These are phyloP conservation scores for Cebidichthys violaceus DNA, from an alignment of 2,113 vertebrate genomes.

Conservation along the genomic window DNA sequence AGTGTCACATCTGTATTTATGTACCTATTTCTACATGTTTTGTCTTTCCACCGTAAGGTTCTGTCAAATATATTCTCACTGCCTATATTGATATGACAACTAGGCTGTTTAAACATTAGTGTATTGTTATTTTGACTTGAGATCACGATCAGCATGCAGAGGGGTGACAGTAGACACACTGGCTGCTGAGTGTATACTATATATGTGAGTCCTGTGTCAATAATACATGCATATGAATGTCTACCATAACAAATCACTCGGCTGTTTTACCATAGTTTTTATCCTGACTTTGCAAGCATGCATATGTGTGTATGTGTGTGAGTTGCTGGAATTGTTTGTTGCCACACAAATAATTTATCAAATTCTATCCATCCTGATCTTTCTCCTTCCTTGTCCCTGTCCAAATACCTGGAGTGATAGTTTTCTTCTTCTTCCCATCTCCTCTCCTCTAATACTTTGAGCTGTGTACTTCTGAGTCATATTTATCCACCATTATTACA, in stretches of 20 bases:
- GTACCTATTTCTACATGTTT: slow-evolving; percentile 49
- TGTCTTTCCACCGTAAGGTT: slow-evolving; percentile 51
- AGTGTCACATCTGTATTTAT: slow-evolving; percentile 44
- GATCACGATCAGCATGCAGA: slow-evolving; percentile 72
- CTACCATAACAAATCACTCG: slow-evolving; percentile 70
- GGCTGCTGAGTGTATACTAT: slow-evolving; percentile 51
- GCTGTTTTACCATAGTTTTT: slow-evolving; percentile 40
- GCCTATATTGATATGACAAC: slow-evolving; percentile 64
- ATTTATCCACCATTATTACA: slow-evolving; percentile 79
- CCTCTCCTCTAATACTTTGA: slow-evolving; percentile 63
- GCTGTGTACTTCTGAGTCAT: slow-evolving; percentile 67
- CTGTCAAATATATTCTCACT: slow-evolving; percentile 69
- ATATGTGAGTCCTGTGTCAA: slow-evolving; percentile 67
- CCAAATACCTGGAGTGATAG: slow-evolving; percentile 61
- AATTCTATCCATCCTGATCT: slow-evolving; percentile 57
- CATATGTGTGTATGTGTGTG: slow-evolving; percentile 6
- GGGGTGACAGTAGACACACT: slow-evolving; percentile 59
- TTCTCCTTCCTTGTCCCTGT: slow-evolving; percentile 41
- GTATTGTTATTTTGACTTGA: slow-evolving; percentile 73
- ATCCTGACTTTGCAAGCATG: slow-evolving; percentile 45
- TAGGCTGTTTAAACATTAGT: slow-evolving; percentile 70
- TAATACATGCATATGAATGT: slow-evolving; percentile 75
- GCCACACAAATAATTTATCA: slow-evolving; percentile 66
- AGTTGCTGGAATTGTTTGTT: slow-evolving; percentile 27
- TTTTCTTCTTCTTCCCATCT: slow-evolving; percentile 38